A percentile compares a stretch with the other conserved stretches of the same genome.
Evolutionary conservation across 2,888 invertebrate species (phyloP).

Genomic region (Adelphocoris suturalis): DNA sequence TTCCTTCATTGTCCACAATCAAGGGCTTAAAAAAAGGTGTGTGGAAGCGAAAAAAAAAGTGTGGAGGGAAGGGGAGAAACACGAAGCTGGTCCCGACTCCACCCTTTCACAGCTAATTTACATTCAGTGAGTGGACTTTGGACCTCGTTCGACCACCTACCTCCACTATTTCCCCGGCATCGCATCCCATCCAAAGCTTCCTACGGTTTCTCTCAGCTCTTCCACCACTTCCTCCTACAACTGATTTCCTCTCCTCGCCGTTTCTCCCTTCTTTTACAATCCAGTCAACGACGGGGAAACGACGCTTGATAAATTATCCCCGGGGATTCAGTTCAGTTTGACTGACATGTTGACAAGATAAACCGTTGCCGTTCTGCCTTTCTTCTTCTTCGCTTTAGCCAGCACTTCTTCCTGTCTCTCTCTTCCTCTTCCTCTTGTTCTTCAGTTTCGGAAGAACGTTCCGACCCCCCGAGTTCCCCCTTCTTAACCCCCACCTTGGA

Average conservation of each 20-base stretch:
- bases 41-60: background rate
- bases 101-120: constrained; percentile 51
- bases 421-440: background rate
- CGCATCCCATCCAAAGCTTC: background rate
- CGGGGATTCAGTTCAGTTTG: constrained; percentile 58
- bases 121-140: constrained; percentile 48
- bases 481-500: background rate
- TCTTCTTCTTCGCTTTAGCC: constrained; percentile 37
- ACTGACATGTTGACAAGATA: constrained; percentile 70
- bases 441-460: constrained; percentile 8
- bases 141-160: constrained; percentile 39
- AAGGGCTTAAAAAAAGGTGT: constrained; percentile 8
- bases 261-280: constrained; percentile 36
- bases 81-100: background rate
- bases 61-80: background rate
- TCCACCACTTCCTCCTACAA: background rate
- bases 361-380: constrained; percentile 60
- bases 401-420: constrained; percentile 1
- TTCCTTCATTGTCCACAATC: constrained; percentile 8
- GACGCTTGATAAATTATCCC: constrained; percentile 67
- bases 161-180: background rate
- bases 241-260: constrained; percentile 14
- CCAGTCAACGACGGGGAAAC: constrained; percentile 13
- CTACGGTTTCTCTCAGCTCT: background rate
- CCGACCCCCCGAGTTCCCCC: background rate